Evolutionary conservation across 2,888 invertebrate species (phyloP).

Genomic region (Amphipoea lucens): DNA sequence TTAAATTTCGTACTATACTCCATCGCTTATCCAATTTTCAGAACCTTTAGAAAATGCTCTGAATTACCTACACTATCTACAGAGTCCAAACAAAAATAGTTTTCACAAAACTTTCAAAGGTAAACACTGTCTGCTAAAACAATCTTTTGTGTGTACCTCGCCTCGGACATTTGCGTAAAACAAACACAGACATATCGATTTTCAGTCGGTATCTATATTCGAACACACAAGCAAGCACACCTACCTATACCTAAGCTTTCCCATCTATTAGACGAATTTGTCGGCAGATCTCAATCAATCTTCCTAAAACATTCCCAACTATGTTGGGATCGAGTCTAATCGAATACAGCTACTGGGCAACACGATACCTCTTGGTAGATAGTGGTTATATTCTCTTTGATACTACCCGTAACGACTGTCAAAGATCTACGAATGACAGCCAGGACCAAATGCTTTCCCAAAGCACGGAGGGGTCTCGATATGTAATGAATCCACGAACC

Average conservation of each 20-base stretch:
- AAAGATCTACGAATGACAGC: neutral
- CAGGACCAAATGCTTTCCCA: no score
- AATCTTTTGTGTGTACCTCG: constrained; percentile 21
- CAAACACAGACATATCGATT: constrained; percentile 62
- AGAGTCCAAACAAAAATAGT: constrained; percentile 7
- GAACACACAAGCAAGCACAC: neutral
- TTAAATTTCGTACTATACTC: neutral
- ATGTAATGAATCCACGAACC: neutral
- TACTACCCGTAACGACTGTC: neutral
- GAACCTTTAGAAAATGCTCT: neutral
- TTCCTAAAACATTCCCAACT: no score
- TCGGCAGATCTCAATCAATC: neutral
- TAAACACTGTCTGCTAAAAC: constrained; percentile 16
- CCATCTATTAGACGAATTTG: neutral
- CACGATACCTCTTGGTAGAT: neutral
- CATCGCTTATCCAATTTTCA: neutral
- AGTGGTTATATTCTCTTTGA: no score
- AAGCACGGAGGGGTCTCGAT: neutral
- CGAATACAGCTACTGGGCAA: neutral
- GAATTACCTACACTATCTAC: neutral
- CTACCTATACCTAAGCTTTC: neutral
- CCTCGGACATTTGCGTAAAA: constrained; percentile 37
- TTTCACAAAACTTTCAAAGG: constrained; percentile 13
- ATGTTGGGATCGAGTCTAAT: no score
- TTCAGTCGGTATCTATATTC: constrained; percentile 36